These are phyloP conservation scores for Paratilapia polleni DNA, from an alignment of 2,113 vertebrate genomes.

Conservation along the genomic window DNA sequence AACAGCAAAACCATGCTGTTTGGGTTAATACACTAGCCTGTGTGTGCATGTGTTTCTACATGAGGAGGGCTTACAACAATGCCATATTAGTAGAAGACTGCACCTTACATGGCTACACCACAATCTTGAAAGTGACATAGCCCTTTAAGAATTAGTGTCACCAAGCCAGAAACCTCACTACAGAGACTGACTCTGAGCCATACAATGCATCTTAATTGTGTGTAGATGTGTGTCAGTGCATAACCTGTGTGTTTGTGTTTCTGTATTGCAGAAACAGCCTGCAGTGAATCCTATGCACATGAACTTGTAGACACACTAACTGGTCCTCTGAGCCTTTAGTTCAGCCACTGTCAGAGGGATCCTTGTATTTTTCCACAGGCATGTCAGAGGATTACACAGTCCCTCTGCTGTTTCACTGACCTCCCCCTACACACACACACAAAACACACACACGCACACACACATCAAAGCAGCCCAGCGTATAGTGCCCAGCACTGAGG, in stretches of 20 bases:
- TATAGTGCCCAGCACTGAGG: conserved; percentile 58
- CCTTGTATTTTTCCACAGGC: conserved; percentile 78
- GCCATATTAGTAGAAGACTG: conserved; percentile 33
- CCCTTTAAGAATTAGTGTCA: conserved; percentile 67
- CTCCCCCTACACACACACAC: conserved; percentile 21
- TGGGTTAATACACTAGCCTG: conserved; percentile 36
- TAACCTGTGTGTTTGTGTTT: conserved; percentile 16
- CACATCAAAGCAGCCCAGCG: conserved; percentile 68
- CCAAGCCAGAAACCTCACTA: conserved; percentile 61
- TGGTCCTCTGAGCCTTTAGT: conserved; percentile 58
- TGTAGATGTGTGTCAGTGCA: conserved; percentile 21
- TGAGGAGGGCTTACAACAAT: conserved; percentile 21
- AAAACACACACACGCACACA: conserved; percentile 38
- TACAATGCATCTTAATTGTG: conserved; percentile 28
- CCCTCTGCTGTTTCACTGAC: conserved; percentile 70
- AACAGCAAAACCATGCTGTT: conserved; percentile 41
- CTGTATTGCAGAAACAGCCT: conserved; percentile 13
- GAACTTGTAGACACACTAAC: conserved; percentile 61
- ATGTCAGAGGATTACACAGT: conserved; percentile 78
- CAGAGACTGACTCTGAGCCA: conserved; percentile 33
- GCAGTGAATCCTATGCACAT: conserved; percentile 21
- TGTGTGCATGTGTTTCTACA: conserved; percentile 28
- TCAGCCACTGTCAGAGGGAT: conserved; percentile 70
- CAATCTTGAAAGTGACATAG: conserved; percentile 59
- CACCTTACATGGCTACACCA: conserved; percentile 60